Conservation (phyloP, 2,113 vertebrate species). For the Kryptolebias marmoratus region DNA sequence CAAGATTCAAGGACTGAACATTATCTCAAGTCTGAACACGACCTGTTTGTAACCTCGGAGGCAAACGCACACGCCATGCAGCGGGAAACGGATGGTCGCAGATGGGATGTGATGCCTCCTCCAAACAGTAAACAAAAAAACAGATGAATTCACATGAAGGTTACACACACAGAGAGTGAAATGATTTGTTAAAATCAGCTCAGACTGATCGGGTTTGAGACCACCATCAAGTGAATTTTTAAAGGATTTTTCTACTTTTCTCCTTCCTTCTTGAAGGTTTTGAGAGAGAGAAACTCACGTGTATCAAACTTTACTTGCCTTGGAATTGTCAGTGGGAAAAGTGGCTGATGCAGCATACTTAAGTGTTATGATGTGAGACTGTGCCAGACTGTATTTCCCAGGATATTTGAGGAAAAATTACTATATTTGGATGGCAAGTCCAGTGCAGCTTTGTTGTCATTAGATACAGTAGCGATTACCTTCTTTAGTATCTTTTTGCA, state of each 20-base stretch:
- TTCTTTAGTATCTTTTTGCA: neutral
- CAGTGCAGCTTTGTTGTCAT: neutral
- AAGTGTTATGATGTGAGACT: neutral
- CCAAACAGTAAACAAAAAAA: slow-evolving; percentile 43
- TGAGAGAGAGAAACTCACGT: neutral
- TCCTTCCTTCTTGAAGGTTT: neutral
- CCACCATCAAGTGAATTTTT: neutral
- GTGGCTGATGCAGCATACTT: neutral
- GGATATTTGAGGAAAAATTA: slow-evolving; percentile 7
- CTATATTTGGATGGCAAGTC: neutral
- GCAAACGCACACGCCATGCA: slow-evolving; percentile 40
- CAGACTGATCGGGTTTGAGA: neutral
- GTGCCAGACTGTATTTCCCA: slow-evolving; percentile 2
- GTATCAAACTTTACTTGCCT: neutral
- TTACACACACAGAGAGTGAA: neutral
- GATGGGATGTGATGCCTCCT: slow-evolving; percentile 39
- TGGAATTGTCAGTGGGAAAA: slow-evolving; percentile 8
- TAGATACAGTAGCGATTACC: neutral
- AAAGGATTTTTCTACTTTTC: too few relatives aligned
- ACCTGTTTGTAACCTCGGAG: slow-evolving; percentile 47
- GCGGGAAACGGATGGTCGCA: slow-evolving; percentile 26
- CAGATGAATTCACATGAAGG: slow-evolving; percentile 23
- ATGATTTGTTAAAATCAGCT: neutral
- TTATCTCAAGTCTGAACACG: slow-evolving; percentile 39
- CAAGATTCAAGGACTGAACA: slow-evolving; percentile 37